A percentile compares a stretch with the other conserved stretches of the same genome.
Conservation (phyloP, 35 echinoderm and acorn worm genomes). For the Ophiothrix spiculata region DNA sequence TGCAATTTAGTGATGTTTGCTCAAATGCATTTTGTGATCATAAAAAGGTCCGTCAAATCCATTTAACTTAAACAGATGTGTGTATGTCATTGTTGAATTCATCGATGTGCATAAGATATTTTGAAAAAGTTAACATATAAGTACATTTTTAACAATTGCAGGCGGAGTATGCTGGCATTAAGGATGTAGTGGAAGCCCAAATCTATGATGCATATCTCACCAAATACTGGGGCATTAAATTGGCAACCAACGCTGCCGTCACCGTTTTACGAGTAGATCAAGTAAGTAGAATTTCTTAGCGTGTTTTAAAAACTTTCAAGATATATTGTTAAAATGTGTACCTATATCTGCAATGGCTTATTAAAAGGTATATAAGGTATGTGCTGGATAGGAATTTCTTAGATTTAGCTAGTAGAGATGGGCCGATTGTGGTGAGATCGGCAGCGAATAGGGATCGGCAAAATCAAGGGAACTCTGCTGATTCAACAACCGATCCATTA, state of each 20-base stretch:
- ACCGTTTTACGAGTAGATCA: slow-evolving; percentile 94
- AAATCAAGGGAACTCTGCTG: no score
- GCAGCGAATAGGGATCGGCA: no score
- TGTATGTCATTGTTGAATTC: no score
- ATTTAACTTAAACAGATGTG: no score
- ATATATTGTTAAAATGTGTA: background rate
- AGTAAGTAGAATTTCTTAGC: no score
- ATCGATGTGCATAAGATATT: no score
- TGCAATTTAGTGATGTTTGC: no score
- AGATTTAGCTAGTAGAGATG: background rate
- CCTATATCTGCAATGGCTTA: background rate
- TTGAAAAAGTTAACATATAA: background rate
- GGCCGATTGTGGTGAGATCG: background rate
- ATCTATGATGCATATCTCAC: slow-evolving; percentile 76
- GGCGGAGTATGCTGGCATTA: slow-evolving; percentile 89
- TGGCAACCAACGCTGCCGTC: slow-evolving; percentile 89
- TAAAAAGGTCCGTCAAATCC: no score
- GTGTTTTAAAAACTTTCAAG: background rate
- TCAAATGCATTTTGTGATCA: no score
- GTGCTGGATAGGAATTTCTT: background rate
- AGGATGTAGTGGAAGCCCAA: slow-evolving; percentile 75
- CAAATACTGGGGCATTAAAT: slow-evolving; percentile 83
- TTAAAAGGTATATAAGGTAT: background rate
- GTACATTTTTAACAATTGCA: slow-evolving; percentile 9
- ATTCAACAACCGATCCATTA: no score